Evolutionary conservation across 2,797 vertebrate genomes (phyloP).

Genomic region (Lithobates pipiens): DNA sequence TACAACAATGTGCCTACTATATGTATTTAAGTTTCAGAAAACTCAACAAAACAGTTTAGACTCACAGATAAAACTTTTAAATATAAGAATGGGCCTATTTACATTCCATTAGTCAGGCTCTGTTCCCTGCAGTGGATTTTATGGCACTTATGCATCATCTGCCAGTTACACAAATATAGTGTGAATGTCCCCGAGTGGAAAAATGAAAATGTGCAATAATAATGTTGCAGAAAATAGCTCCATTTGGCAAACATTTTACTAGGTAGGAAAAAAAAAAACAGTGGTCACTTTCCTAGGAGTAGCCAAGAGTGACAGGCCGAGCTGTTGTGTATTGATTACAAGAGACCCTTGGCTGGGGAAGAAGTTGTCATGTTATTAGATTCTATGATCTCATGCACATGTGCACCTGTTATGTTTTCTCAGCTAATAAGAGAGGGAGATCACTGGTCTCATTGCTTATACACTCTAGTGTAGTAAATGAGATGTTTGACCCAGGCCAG

Average conservation of each 20-base stretch:
- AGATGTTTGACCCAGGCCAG: conserved; percentile 44
- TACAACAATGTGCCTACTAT: background rate
- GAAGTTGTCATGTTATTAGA: conserved; percentile 24
- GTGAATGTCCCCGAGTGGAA: conserved; percentile 3
- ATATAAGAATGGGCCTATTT: conserved; percentile 1
- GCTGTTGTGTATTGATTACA: conserved; percentile 51
- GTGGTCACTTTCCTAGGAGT: background rate
- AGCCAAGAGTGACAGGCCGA: conserved; percentile 41
- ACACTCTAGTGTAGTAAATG: conserved; percentile 46
- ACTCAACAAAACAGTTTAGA: background rate
- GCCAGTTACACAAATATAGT: conserved; percentile 7
- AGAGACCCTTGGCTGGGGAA: conserved; percentile 31
- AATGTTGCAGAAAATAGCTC: conserved; percentile 2
- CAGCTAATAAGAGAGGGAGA: conserved; percentile 42
- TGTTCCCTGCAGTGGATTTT: conserved; percentile 10
- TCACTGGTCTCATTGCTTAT: conserved; percentile 47
- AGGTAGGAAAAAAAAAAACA: background rate
- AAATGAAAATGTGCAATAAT: conserved; percentile 10
- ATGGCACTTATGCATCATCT: conserved; percentile 20
- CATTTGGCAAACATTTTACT: background rate
- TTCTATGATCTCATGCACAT: conserved; percentile 48
- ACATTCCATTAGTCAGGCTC: conserved; percentile 2
- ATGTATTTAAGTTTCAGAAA: background rate
- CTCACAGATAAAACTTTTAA: background rate
- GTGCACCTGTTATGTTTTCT: conserved; percentile 56